Evolutionary conservation across 2,888 invertebrate species (phyloP).

Genomic region (Acanthosepion esculentum): DNA sequence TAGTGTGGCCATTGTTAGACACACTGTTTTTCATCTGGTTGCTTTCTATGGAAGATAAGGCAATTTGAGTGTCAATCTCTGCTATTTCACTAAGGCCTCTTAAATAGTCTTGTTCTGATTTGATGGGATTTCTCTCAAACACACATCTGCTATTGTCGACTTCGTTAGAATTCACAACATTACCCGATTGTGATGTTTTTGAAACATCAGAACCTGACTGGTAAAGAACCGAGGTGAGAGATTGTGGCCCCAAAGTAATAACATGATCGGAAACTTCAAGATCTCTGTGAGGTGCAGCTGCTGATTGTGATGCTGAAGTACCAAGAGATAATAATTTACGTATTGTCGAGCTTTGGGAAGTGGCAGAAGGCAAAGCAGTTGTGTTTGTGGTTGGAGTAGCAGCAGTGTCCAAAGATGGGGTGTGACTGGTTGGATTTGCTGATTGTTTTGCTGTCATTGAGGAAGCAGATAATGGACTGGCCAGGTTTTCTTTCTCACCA

Average conservation of each 20-base stretch:
- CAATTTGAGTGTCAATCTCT: not conserved
- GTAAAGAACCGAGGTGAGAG: not conserved
- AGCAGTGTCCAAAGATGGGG: not conserved
- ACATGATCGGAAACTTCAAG: not conserved
- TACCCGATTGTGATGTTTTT: not conserved
- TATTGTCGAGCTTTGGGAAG: not conserved
- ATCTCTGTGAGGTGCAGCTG: not conserved
- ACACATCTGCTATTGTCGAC: not conserved
- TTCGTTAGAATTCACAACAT: not conserved
- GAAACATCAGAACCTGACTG: not conserved
- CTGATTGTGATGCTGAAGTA: not conserved
- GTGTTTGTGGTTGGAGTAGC: not conserved
- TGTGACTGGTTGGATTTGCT: not conserved
- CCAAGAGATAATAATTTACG: not conserved
- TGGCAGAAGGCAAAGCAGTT: not conserved
- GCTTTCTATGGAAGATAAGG: not conserved
- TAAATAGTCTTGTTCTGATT: not conserved
- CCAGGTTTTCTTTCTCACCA: not conserved
- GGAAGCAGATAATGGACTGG: not conserved
- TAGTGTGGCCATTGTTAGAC: not conserved
- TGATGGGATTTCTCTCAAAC: not conserved
- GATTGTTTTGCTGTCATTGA: not conserved
- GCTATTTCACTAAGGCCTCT: conserved; percentile 20
- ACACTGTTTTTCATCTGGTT: not conserved
- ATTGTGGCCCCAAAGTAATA: not conserved